A percentile compares a stretch with the other conserved stretches of the same genome.
Conservation (phyloP, 2,888 invertebrate genomes). For the Formica aserva region DNA sequence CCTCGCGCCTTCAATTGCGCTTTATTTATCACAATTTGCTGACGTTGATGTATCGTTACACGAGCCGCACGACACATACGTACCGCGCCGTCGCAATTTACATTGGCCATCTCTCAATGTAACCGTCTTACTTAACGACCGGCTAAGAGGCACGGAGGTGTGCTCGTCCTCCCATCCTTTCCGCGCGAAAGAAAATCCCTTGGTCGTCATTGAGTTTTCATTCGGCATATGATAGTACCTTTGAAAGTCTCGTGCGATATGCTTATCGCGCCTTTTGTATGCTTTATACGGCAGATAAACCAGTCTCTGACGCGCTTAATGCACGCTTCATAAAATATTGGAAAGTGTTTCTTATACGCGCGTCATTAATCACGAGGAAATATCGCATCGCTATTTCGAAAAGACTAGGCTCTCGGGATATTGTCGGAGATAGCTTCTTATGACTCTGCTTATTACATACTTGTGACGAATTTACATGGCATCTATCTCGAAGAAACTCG, state of each 20-base stretch:
- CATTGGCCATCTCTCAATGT: conserved; percentile 84
- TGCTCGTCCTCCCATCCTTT: neutral
- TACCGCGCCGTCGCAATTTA: conserved; percentile 83
- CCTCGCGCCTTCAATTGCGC: conserved; percentile 81
- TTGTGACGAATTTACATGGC: conserved; percentile 24
- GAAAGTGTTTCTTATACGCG: conserved; percentile 36
- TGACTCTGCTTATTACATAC: conserved; percentile 17
- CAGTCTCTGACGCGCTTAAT: conserved; percentile 65
- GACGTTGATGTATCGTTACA: conserved; percentile 84
- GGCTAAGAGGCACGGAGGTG: conserved; percentile 60
- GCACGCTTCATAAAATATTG: conserved; percentile 44
- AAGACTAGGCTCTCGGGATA: conserved; percentile 32
- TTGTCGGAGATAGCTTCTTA: conserved; percentile 24
- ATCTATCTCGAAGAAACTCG: conserved; percentile 12
- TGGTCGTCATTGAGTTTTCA: conserved; percentile 65
- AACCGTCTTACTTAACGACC: conserved; percentile 84
- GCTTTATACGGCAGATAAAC: conserved; percentile 50
- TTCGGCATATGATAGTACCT: conserved; percentile 63
- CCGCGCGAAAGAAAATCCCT: conserved; percentile 61
- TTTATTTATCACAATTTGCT: conserved; percentile 85
- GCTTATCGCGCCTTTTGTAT: conserved; percentile 69
- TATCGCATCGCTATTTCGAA: conserved; percentile 36
- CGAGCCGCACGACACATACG: conserved; percentile 78
- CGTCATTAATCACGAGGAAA: conserved; percentile 28
- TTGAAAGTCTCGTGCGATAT: conserved; percentile 64